A percentile compares a stretch with the other conserved stretches of the same genome.
These are phyloP conservation scores for Cryptotis parvus DNA, from an alignment of 2,113 vertebrate genomes.

Conservation along the genomic window DNA sequence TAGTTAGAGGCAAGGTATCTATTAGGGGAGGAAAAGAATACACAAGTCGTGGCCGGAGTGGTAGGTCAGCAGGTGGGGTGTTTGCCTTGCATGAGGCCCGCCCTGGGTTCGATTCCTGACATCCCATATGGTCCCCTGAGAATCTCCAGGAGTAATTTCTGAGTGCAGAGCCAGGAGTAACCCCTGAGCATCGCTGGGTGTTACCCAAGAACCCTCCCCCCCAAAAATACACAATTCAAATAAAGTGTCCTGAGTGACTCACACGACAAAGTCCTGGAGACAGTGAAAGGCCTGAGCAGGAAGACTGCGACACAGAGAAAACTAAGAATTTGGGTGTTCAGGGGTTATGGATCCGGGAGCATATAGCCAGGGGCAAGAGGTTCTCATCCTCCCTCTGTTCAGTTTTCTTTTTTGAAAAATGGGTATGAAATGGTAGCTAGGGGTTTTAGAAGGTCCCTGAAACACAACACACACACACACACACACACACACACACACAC, in stretches of 20 bases:
- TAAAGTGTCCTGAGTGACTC: background rate
- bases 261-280: background rate
- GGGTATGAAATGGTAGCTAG: background rate
- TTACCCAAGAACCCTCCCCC: no score
- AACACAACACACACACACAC: background rate
- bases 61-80: no score
- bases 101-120: no score
- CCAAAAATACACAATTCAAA: background rate
- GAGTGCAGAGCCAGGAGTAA: no score
- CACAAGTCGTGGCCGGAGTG: no score
- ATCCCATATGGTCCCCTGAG: no score
- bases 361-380: background rate
- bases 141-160: no score
- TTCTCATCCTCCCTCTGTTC: background rate
- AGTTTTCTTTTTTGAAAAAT: conserved; percentile 14
- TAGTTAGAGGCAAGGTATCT: background rate
- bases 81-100: no score
- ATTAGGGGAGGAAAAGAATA: background rate
- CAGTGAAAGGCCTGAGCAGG: background rate
- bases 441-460: background rate
- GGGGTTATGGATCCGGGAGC: background rate
- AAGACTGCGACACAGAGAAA: background rate
- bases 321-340: background rate
- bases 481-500: no score
- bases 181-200: no score